Base-by-base conservation (phyloP, 2,888 invertebrate genomes). In the Andrena dorsata region DNA sequence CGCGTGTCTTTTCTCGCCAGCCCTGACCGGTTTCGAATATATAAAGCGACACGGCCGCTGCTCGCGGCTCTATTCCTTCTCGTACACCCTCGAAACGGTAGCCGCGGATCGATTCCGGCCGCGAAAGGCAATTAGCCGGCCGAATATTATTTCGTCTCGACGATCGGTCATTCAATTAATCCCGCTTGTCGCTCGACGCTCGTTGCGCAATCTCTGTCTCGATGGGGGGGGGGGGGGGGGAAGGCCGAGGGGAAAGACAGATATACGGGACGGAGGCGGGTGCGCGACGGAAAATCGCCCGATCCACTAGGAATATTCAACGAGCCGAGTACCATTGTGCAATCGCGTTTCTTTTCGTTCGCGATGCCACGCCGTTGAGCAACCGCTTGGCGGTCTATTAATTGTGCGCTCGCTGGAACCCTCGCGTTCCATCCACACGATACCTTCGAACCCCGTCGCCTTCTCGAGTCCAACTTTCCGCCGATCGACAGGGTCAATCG, bases 1-100 rank as follows among this genome's bases (percentile, higher is more conserved):
- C 82, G 79, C 83, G 85, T 86, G 88, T 89, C 88, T 90, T 89
- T 90, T 87, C 88, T 87, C 84, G 82, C 68, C 72, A 88, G 89
- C 90, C 86, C 85, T 88, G 91, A 92, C 92, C 91, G 92, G 92
- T 92, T 93, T 90, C 82, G 87, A 85, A 87, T 82, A 86, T 92
- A 90, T 91, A 91, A 89, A 88, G 88, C 86, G 77, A 85, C 69
- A 83, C 85, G 70, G 70, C 53, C 23, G 83, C 70, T 77, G 80
- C 76, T 78, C 78, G 85, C 66, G 35, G 73, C 69, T 88, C 81
- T 89, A 88, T 82, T 71, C 86, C 85, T 84, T 86, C 86, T 85
- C 23, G 87, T 80, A 85, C 90, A 88, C 89, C 90, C 89, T 87
- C 88, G 80, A 77, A 66, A 80, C 80, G 32, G 68, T 63, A 53